Evolutionary conservation across 2,113 vertebrate genomes (phyloP).

Genomic region (Hemichromis elongatus): DNA sequence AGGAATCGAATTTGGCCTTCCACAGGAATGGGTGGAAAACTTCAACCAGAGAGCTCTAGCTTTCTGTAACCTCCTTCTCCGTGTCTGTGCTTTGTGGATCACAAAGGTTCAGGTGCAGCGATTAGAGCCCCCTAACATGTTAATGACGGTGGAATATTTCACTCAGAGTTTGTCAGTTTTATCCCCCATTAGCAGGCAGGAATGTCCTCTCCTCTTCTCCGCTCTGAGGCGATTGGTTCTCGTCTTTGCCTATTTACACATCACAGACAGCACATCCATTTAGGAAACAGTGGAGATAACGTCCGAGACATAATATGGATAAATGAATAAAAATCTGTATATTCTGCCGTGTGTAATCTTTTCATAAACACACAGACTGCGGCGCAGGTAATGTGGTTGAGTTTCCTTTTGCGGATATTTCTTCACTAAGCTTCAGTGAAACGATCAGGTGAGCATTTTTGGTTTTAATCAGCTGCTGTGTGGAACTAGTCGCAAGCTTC

Average conservation of each 20-base stretch:
- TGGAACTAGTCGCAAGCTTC: not conserved
- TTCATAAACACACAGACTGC: not conserved
- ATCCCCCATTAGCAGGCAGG: conserved; percentile 60
- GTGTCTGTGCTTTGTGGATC: not conserved
- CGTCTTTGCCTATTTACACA: conserved; percentile 32
- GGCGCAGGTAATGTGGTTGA: not conserved
- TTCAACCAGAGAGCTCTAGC: not conserved
- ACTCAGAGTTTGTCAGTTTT: conserved; percentile 55
- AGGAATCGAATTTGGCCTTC: conserved; percentile 42
- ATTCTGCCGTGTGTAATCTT: not conserved
- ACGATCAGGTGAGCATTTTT: not conserved
- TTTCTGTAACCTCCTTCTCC: not conserved
- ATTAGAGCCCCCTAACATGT: conserved; percentile 39
- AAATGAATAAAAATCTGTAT: not conserved
- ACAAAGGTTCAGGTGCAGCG: conserved; percentile 34
- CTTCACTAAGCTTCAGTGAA: not conserved
- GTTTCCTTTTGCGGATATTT: not conserved
- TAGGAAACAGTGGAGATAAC: conserved; percentile 16
- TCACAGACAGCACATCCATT: conserved; percentile 46
- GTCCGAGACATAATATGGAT: conserved; percentile 25
- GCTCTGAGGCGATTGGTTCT: conserved; percentile 10
- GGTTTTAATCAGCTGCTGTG: not conserved
- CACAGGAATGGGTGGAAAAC: conserved; percentile 51
- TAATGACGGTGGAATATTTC: conserved; percentile 57
- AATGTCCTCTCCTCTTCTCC: conserved; percentile 52